A percentile compares a stretch with the other conserved stretches of the same genome.
Conservation (phyloP, 1,140 invertebrate genomes). For the Oryctes rhinoceros region DNA sequence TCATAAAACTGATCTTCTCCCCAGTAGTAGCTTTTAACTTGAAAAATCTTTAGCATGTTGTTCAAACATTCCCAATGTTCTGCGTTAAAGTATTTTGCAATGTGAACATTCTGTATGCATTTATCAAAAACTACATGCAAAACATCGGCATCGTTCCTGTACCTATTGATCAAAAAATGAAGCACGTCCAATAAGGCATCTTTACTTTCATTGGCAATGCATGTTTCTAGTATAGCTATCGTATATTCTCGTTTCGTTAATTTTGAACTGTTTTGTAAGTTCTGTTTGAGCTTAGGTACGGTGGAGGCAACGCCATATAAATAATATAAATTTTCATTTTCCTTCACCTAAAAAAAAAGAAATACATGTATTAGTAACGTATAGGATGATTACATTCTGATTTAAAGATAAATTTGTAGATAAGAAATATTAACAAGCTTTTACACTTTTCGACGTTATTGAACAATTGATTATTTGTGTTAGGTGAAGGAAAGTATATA, state of each 20-base stretch:
- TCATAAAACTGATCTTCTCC: not conserved
- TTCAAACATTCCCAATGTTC: not conserved
- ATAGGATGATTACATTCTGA: no score
- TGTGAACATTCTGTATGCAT: no score
- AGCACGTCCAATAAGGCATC: not conserved
- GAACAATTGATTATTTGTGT: no score
- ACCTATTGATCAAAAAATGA: not conserved
- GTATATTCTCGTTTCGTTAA: not conserved
- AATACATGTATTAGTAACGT: not conserved
- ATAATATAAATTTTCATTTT: slow-evolving; percentile 8
- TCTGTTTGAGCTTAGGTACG: slow-evolving; percentile 1
- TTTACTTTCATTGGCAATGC: not conserved
- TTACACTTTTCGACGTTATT: no score
- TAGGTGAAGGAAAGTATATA: no score
- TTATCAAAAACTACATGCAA: not conserved
- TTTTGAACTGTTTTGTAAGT: not conserved
- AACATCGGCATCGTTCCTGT: slow-evolving; percentile 4
- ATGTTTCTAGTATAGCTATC: not conserved
- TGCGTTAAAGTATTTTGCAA: not conserved
- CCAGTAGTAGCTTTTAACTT: not conserved
- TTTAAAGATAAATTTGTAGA: not conserved
- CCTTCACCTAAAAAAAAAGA: slow-evolving; percentile 14
- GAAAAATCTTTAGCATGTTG: not conserved
- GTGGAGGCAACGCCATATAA: not conserved
- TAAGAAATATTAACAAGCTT: not conserved